Percentiles rank a stretch among this genome's conserved stretches.
phyloP scores from a whole-genome alignment of 2,888 invertebrate genomes.

The Boloria selene region DNA sequence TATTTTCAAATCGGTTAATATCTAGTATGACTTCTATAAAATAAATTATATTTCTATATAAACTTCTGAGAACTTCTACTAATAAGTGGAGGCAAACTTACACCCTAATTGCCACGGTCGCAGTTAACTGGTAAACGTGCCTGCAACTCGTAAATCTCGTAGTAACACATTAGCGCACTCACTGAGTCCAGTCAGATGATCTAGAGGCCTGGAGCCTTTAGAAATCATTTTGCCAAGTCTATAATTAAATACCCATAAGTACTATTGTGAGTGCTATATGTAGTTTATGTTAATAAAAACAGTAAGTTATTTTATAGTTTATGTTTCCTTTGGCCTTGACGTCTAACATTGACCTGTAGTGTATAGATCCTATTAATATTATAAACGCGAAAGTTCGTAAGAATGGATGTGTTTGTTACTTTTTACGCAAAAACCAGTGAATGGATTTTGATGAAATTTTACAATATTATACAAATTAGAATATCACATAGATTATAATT shows the following conservation, averaged over 20 bases:
- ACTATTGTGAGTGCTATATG: slow-evolving; percentile 9
- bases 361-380: too few relatives aligned
- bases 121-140: slow-evolving; percentile 30
- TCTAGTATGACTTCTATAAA: too few relatives aligned
- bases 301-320: slow-evolving; percentile 4
- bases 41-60: too few relatives aligned
- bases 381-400: too few relatives aligned
- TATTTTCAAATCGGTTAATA: too few relatives aligned
- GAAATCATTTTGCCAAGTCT: slow-evolving; percentile 28
- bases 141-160: slow-evolving; percentile 35
- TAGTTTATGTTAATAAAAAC: background rate
- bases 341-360: background rate
- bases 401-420: too few relatives aligned
- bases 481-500: too few relatives aligned
- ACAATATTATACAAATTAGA: too few relatives aligned
- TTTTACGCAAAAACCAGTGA: too few relatives aligned
- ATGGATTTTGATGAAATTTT: too few relatives aligned
- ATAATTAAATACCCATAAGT: slow-evolving; percentile 23
- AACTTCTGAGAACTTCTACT: background rate
- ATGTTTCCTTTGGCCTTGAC: slow-evolving; percentile 8
- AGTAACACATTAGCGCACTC: slow-evolving; percentile 33
- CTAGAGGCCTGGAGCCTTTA: slow-evolving; percentile 20
- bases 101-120: slow-evolving; percentile 12
- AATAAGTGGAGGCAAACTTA: slow-evolving; percentile 5
- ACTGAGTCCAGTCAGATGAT: slow-evolving; percentile 23